Evolutionary conservation across 2,797 vertebrate species (phyloP), one percentile per base, ranked within the genome.

Genomic region (Vireo griseus): DNA sequence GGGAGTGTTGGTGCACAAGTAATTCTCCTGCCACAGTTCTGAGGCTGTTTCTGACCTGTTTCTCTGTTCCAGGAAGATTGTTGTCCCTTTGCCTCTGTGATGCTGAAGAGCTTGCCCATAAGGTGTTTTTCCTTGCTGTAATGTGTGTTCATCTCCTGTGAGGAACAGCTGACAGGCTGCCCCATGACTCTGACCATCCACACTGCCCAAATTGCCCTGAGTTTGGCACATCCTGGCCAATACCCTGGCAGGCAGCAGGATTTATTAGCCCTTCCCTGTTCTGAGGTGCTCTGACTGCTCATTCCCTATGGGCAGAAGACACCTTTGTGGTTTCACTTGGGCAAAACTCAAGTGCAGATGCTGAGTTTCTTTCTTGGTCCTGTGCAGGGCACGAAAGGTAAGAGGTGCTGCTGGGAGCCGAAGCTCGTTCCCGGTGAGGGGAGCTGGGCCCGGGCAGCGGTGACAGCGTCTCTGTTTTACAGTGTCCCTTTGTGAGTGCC

Each of bases 331-430:
- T 76, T 62, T 26, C 16, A 13, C 31, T 20, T 4, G 17, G 37
- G 45, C 29, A 78, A 16, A 78, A 19, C 21, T 7, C 0, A 5
- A 33, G 18, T 8, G 2, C n/a, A 54, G 52, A 5, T 16, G 68
- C 22, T 6, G 28, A 50, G 11, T 72, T 55, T n/a, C 47, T 20
- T n/a, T 16, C 37, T 7, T 2, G 52, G 11, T 35, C 7, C 35
- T 3, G 4, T 29, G 11, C 1, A 10, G 44, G 8, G 31, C 33
- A 4, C 0, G 5, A 9, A 28, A 13, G 16, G 48, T 5, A 0
- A 5, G 13, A 15, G 47, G 69, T 22, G 2, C 13, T 62, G 50
- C 45, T 3, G 2, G 8, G 19, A 4, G 31, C 51, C 2, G 0
- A 2, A 13, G 40, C 57, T 22, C 0, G 2, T 16, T 66, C 29